A percentile compares a stretch with the other conserved stretches of the same genome.
Evolutionary conservation across 2,888 invertebrate species (phyloP).

Genomic region (Drosophila setosimentum): DNA sequence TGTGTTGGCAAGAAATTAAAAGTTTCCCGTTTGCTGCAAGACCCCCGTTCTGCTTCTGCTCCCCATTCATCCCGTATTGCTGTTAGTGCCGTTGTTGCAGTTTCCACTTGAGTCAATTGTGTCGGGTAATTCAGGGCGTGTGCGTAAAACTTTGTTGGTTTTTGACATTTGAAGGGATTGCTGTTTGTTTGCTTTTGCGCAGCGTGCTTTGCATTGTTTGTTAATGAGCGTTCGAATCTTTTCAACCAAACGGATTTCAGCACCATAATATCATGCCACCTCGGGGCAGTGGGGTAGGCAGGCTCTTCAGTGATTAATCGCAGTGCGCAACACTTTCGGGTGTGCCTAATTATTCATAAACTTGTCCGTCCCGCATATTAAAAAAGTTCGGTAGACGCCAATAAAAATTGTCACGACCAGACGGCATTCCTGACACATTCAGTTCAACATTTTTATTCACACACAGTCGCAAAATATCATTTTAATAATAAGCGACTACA

Average conservation of each 20-base stretch:
- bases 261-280: not conserved
- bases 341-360: conserved; percentile 76
- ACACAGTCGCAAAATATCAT: conserved; percentile 1
- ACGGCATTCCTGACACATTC: conserved; percentile 53
- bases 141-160: conserved; percentile 76
- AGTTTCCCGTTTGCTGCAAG: conserved; percentile 67
- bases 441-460: conserved; percentile 52
- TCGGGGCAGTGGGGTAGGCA: not conserved
- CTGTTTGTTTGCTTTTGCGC: conserved; percentile 56
- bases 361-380: conserved; percentile 69
- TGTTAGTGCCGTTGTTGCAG: not conserved
- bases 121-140: conserved; percentile 62
- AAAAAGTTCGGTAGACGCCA: conserved; percentile 55
- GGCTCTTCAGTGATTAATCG: conserved; percentile 61
- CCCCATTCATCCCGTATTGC: not conserved
- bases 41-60: conserved; percentile 19
- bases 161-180: conserved; percentile 71
- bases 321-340: conserved; percentile 39
- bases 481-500: conserved; percentile 4
- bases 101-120: conserved; percentile 77
- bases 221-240: conserved; percentile 65
- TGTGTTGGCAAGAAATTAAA: conserved; percentile 78
- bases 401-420: conserved; percentile 57
- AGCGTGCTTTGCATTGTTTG: conserved; percentile 47
- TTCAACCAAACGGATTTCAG: conserved; percentile 16